Percentiles rank a stretch among this genome's conserved stretches.
Conservation (phyloP, 2,113 vertebrate species). For the Callipepla californica region DNA sequence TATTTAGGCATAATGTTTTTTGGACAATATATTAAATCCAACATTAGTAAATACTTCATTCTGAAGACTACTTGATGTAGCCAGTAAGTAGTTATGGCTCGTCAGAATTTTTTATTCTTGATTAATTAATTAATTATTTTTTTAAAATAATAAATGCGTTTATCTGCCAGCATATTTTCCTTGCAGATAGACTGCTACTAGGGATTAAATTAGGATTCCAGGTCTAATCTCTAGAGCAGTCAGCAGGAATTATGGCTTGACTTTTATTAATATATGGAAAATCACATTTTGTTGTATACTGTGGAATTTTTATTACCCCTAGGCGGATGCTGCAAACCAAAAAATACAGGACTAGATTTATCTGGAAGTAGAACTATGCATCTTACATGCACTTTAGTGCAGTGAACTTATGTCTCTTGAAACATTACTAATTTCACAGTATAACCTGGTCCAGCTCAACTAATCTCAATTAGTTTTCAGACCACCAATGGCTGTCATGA, state of each 20-base stretch:
- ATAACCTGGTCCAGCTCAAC: not conserved
- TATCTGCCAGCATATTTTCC: not conserved
- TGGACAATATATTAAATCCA: not conserved
- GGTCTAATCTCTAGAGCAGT: not conserved
- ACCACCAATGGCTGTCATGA: rapidly evolving
- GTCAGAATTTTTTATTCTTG: not conserved
- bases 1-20: not conserved
- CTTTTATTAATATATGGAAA: not conserved
- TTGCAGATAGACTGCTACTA: no score
- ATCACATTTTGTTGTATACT: not conserved
- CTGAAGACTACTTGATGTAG: not conserved
- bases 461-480: not conserved
- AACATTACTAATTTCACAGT: rapidly evolving
- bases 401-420: not conserved
- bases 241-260: not conserved
- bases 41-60: not conserved
- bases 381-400: not conserved
- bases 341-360: not conserved
- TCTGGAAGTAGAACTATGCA: not conserved
- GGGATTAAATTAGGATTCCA: not conserved
- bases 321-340: not conserved
- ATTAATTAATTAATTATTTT: not conserved
- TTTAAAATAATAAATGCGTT: not conserved
- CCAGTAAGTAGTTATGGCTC: not conserved
- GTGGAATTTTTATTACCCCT: not conserved